Base-by-base conservation (phyloP, 1,140 invertebrate species). In the Drosophila arizonae region DNA sequence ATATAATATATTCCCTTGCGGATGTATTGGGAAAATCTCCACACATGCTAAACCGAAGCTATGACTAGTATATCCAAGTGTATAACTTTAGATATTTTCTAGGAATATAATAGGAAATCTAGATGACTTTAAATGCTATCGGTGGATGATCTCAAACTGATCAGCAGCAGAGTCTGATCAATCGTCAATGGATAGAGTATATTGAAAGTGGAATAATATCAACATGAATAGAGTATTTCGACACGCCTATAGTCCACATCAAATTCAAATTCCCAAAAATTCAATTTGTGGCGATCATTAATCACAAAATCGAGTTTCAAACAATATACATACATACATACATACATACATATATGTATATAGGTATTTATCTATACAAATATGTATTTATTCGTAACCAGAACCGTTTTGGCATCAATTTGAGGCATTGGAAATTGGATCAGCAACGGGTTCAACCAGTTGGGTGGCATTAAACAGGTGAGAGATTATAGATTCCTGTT, bases 351-450 rank as follows among this genome's bases (percentile, higher is more conserved):
- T 28, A 30, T 15, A n/a, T 43, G 1, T 26, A 26, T 57, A 24
- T 26, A 39, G 21, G n/a, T 28, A n/a, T 43, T 1, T 26, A 26
- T 43, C n/a, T 43, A 39, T 21, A 17, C 9, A 39, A 24, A 24
- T 56, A 9, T 56, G 8, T 56, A 8, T 41, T 24, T 43, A 41
- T 30, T 58, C 24, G 13, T 55, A 68, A 60, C 70, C 50, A 55
- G 58, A 70, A 63, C 26, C 65, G 58, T 17, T 43, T 69, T 73
- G 71, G 65, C 71, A 73, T 69, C 57, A 62, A 62, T 69, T 41
- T n/a, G 43, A 36, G 15, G 17, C 50, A 58, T 72, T 36, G 55
- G 54, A 68, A 70, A 70, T 70, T 72, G 45, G 69, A 69, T 68
- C 71, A 56, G 51, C 46, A 28, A 54, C 51, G 51, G 30, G 71